Conservation (phyloP, 2,888 invertebrate species). For the Strigamia crassipes region DNA sequence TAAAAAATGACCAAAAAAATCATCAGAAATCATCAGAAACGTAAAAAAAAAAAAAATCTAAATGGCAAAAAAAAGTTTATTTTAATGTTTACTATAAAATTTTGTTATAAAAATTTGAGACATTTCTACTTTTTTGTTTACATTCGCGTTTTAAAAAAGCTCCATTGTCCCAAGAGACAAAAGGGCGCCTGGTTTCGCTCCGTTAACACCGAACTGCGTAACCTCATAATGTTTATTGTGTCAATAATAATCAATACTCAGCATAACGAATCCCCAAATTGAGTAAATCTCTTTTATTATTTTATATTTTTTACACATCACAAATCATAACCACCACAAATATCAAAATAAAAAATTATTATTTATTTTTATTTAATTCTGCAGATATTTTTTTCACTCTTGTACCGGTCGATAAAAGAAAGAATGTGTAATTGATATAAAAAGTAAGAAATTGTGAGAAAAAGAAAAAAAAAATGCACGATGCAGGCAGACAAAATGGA, state of each 20-base stretch:
- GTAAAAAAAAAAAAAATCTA: not conserved
- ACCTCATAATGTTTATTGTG: not conserved
- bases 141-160: not conserved
- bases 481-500: slow-evolving; percentile 37
- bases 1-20: no score
- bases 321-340: no score
- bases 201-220: not conserved
- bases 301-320: no score
- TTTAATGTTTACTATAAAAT: no score
- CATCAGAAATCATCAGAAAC: no score
- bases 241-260: not conserved
- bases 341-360: not conserved
- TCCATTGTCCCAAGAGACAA: not conserved
- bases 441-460: not conserved
- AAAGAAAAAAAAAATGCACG: not conserved
- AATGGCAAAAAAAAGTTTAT: not conserved
- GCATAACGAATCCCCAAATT: not conserved
- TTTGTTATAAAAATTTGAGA: no score
- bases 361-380: not conserved
- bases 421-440: not conserved
- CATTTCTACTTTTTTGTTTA: not conserved
- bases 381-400: slow-evolving; percentile 8
- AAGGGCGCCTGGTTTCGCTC: not conserved
- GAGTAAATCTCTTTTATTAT: not conserved
- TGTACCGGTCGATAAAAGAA: not conserved